These are phyloP conservation scores for Diorhabda elongata DNA, from an alignment of 1,140 invertebrate species.

Conservation along the genomic window DNA sequence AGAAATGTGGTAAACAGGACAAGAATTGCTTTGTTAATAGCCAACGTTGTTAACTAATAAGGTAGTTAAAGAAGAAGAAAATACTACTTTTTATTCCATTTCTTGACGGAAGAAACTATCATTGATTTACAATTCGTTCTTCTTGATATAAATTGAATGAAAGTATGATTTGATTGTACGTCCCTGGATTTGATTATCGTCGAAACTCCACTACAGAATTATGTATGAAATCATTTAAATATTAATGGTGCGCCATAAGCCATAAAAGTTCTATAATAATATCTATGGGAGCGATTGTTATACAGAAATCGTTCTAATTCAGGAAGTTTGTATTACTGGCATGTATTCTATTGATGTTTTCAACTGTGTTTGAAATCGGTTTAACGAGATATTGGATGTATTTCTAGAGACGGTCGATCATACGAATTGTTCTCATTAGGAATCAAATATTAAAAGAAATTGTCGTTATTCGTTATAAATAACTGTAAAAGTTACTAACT, in stretches of 20 bases:
- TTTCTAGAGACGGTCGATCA: not conserved
- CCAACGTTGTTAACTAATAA: too few species aligned
- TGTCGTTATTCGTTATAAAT: too few species aligned
- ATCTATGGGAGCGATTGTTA: constrained; percentile 26
- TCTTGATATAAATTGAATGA: not conserved
- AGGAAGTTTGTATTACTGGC: constrained; percentile 24
- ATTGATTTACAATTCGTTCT: not conserved
- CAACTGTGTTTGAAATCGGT: constrained; percentile 9
- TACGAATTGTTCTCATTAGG: not conserved
- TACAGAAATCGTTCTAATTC: constrained; percentile 25
- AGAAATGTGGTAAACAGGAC: too few species aligned
- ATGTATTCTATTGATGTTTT: constrained; percentile 22
- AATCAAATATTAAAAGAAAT: too few species aligned
- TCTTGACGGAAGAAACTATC: not conserved
- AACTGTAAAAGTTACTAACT: too few species aligned
- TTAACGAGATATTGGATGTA: not conserved
- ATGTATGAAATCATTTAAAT: constrained; percentile 22
- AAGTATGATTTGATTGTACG: not conserved
- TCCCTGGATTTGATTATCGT: not conserved
- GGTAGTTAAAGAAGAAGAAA: too few species aligned
- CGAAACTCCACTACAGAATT: not conserved
- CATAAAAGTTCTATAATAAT: constrained; percentile 27
- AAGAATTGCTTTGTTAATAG: too few species aligned
- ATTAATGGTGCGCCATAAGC: constrained; percentile 28
- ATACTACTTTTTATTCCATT: not conserved